A percentile compares a stretch with the other conserved stretches of the same genome.
These are phyloP conservation scores for Acanthosepion lycidas DNA, from an alignment of 2,888 invertebrate species.

Conservation along the genomic window DNA sequence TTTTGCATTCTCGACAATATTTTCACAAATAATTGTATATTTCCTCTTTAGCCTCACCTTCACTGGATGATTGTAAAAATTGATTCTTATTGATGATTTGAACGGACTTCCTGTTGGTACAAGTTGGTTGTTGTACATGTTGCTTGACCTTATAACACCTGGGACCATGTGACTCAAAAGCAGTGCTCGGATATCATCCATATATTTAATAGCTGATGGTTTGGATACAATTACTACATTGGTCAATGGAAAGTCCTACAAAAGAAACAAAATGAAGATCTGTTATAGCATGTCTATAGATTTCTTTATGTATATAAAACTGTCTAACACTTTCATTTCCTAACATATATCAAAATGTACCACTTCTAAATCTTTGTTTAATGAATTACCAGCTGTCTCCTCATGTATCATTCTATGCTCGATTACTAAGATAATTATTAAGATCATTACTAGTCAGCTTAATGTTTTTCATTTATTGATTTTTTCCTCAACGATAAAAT, in stretches of 20 bases:
- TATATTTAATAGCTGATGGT: constrained; percentile 56
- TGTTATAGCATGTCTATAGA: not conserved
- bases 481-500: no score
- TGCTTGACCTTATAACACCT: constrained; percentile 78
- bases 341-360: no score
- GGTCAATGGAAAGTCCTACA: constrained; percentile 54
- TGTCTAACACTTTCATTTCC: not conserved
- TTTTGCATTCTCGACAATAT: no score
- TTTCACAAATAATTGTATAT: no score
- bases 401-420: no score
- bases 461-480: no score
- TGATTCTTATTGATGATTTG: constrained; percentile 78
- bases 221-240: constrained; percentile 61
- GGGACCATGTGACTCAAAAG: constrained; percentile 79
- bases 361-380: no score
- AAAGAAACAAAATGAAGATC: not conserved
- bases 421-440: no score
- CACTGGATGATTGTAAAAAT: constrained; percentile 77
- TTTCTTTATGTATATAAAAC: not conserved
- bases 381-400: no score
- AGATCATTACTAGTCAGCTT: no score
- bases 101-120: constrained; percentile 68
- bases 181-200: constrained; percentile 75
- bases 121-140: constrained; percentile 77
- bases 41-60: constrained; percentile 69